These are phyloP conservation scores for Chalcis sispes DNA, from an alignment of 2,888 invertebrate species.

Conservation along the genomic window DNA sequence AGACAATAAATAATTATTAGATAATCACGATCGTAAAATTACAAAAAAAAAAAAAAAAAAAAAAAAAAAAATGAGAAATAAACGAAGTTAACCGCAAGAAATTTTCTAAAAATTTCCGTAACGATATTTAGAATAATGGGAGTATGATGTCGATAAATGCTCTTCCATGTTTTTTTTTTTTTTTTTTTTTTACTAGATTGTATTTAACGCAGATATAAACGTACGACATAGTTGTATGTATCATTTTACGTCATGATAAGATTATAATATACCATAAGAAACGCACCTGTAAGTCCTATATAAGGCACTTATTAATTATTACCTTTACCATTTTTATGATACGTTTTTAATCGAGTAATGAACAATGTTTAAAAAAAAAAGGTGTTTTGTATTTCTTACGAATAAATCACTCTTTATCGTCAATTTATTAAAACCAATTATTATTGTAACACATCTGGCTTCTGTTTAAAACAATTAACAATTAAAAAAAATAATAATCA, in stretches of 20 bases:
- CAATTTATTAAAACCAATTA: slow-evolving; percentile 4
- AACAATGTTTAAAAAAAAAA: slow-evolving; percentile 7
- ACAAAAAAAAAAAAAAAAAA: slow-evolving; percentile 9
- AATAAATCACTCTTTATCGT: slow-evolving; percentile 1
- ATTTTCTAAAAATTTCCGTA: slow-evolving; percentile 37
- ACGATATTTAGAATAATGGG: slow-evolving; percentile 7
- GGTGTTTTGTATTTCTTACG: slow-evolving; percentile 33
- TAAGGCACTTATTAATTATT: slow-evolving; percentile 37
- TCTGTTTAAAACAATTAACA: neutral
- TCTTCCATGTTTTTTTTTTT: slow-evolving; percentile 52
- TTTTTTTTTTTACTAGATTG: slow-evolving; percentile 49
- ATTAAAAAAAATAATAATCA: neutral
- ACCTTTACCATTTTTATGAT: slow-evolving; percentile 38
- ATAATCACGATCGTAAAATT: slow-evolving; percentile 2
- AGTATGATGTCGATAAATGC: slow-evolving; percentile 28
- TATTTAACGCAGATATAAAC: slow-evolving; percentile 31
- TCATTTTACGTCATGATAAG: slow-evolving; percentile 31
- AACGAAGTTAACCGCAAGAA: slow-evolving; percentile 7
- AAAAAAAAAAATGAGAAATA: too few relatives aligned
- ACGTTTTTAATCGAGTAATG: slow-evolving; percentile 20
- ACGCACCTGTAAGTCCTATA: slow-evolving; percentile 22
- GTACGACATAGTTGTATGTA: slow-evolving; percentile 12
- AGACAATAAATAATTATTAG: slow-evolving; percentile 52
- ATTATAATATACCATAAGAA: slow-evolving; percentile 13
- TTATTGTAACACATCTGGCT: slow-evolving; percentile 1